Base-by-base conservation (phyloP, 1,140 invertebrate genomes). In the Cotesia glomerata region DNA sequence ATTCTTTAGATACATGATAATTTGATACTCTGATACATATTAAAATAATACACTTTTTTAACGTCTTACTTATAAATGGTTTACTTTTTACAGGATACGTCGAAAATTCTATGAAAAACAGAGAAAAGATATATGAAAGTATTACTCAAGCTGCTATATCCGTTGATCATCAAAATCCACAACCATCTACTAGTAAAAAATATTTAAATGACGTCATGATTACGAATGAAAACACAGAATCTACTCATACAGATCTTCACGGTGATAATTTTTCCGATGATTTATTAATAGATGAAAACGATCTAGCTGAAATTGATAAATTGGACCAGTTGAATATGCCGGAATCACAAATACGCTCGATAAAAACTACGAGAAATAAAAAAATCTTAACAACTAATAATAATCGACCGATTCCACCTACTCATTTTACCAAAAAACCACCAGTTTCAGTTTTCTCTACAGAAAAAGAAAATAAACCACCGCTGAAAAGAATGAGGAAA, bases 81-180 rank as follows among this genome's bases (percentile, higher is more conserved):
- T 58, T 69, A 69, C 11, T 58, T 59, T 58, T 58, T 69, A 69
- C 54, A 58, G 32, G 52, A n/a, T 71, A 71, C 52, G 69, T 71
- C 3, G 65, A 67, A 67, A 67, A 67, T 67, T 67, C 65, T 14
- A 14, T 67, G 16, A 49, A 67, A 52, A 67, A 67, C 26, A 51
- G 65, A 52, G 45, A 67, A 16, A 67, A 67, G 14, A 67, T 67
- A 49, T 67, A 26, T 52, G 18, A 67, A 67, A 14, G 18, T 52
- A 51, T 67, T 36, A 64, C 62, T 36, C 26, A 64, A n/a, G 62
- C 62, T 34, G 35, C 62, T 64, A 39, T 39, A 64, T 64, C 62
- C 62, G 36, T 34, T 64, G 36, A 34, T 64, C 35, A 54, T 54
- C 14, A 54, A 16, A 54, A 54, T 54, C 51, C 51, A 3, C 51